Percentiles rank a stretch among this genome's conserved stretches.
These are phyloP conservation scores for Atrina japonica DNA, from an alignment of 2,888 invertebrate genomes.

Conservation along the genomic window DNA sequence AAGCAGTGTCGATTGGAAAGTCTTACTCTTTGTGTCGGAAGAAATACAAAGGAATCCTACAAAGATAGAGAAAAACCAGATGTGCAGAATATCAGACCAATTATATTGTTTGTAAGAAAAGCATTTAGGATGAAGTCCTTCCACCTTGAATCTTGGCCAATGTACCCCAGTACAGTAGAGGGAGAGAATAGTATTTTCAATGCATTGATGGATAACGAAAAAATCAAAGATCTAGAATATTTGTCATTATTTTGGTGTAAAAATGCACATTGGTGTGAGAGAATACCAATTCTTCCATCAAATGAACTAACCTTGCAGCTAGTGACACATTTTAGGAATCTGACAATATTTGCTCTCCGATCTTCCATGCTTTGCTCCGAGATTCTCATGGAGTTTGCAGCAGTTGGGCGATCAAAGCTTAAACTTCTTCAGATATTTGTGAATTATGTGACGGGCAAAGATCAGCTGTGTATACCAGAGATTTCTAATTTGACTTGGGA, in stretches of 20 bases:
- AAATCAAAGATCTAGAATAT: conserved; percentile 61
- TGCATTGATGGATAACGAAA: conserved; percentile 61
- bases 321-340: conserved; percentile 53
- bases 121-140: conserved; percentile 65
- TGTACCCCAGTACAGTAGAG: conserved; percentile 52
- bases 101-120: conserved; percentile 60
- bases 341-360: conserved; percentile 62
- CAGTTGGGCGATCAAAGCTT: conserved; percentile 54
- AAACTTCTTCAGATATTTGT: conserved; percentile 62
- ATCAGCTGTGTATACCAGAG: conserved; percentile 53
- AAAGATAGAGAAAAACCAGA: conserved; percentile 47
- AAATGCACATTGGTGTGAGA: conserved; percentile 63
- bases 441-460: conserved; percentile 51
- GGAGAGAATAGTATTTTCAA: conserved; percentile 62
- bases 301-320: conserved; percentile 45
- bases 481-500: conserved; percentile 61
- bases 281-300: conserved; percentile 63
- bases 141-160: conserved; percentile 69
- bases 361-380: conserved; percentile 69
- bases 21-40: conserved; percentile 65
- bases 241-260: conserved; percentile 66
- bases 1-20: conserved; percentile 67
- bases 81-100: conserved; percentile 50
- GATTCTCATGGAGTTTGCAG: conserved; percentile 56
- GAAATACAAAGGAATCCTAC: conserved; percentile 54